Percentiles rank a stretch among this genome's conserved stretches.
Conservation (phyloP, 2,113 vertebrate species). For the Rallus limicola region DNA sequence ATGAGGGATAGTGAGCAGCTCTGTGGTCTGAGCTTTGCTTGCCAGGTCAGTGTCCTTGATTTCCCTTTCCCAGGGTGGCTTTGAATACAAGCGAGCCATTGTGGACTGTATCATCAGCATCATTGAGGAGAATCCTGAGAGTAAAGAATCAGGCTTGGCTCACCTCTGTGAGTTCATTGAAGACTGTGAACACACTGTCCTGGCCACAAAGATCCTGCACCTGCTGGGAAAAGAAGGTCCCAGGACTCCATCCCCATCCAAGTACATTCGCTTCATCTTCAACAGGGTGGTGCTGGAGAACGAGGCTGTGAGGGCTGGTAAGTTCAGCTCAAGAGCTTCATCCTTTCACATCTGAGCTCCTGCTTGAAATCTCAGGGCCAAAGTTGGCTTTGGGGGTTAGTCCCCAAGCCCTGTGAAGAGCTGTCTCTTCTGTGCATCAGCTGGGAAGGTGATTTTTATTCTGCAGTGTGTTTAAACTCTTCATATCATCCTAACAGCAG, state of each 20-base stretch:
- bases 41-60: not conserved
- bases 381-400: not conserved
- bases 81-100: conserved; percentile 97
- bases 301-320: conserved; percentile 94
- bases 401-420: not conserved
- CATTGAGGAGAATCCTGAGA: conserved; percentile 96
- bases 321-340: not conserved
- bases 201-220: conserved; percentile 97
- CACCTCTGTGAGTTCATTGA: conserved; percentile 99
- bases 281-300: conserved; percentile 98
- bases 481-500: not conserved
- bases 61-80: conserved; percentile 85
- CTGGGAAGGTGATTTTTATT: not conserved
- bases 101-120: conserved; percentile 98
- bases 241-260: conserved; percentile 89
- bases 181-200: conserved; percentile 96
- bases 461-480: not conserved
- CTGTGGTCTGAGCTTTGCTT: not conserved
- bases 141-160: conserved; percentile 92
- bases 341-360: not conserved
- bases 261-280: conserved; percentile 99
- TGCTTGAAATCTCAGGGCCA: not conserved
- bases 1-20: accelerated
- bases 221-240: conserved; percentile 95
- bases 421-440: accelerated